Conservation (phyloP, 2,888 invertebrate species). For the Trachelus troglodyta region DNA sequence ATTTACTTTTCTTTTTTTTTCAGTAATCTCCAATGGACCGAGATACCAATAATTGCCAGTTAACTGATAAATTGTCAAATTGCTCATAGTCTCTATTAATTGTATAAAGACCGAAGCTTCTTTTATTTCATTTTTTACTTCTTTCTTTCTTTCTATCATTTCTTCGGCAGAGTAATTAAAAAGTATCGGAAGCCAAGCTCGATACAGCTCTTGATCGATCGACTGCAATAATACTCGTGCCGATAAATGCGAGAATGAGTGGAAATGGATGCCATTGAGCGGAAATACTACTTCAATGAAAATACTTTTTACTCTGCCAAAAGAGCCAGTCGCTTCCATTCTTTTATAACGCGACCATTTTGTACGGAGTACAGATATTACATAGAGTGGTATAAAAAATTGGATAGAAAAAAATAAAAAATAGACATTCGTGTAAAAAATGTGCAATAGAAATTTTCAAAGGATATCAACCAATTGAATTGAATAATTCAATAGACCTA, state of each 20-base stretch:
- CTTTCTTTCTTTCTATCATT: background rate
- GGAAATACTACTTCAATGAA: background rate
- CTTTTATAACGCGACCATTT: background rate
- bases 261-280: background rate
- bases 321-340: background rate
- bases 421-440: background rate
- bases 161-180: constrained; percentile 33
- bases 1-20: background rate
- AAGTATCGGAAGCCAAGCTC: constrained; percentile 38
- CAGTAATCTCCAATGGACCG: background rate
- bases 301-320: background rate
- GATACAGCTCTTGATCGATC: background rate
- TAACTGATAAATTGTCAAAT: background rate
- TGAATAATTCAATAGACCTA: background rate
- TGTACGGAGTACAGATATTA: background rate
- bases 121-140: background rate
- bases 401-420: background rate
- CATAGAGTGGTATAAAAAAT: background rate
- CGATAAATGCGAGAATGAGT: background rate
- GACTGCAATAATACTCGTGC: background rate
- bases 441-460: background rate
- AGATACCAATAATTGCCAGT: background rate
- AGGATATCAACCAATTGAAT: background rate
- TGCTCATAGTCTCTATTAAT: background rate
- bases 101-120: background rate